These are phyloP conservation scores for Enteromius anoplus DNA, from an alignment of 2,797 vertebrate genomes.

Conservation along the genomic window DNA sequence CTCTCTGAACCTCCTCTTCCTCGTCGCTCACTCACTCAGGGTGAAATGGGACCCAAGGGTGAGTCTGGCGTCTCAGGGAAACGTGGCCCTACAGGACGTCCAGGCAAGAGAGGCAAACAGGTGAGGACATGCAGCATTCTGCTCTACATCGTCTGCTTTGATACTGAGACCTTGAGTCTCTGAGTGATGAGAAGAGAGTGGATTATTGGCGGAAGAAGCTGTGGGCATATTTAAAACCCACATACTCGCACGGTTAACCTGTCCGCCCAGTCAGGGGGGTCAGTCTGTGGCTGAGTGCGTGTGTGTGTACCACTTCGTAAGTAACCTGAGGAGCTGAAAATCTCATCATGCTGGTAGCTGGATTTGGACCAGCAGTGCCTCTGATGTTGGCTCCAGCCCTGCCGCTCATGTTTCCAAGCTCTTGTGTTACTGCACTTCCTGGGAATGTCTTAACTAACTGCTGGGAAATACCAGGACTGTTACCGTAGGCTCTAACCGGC, in stretches of 20 bases:
- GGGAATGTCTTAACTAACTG: constrained; percentile 35
- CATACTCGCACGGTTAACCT: background rate
- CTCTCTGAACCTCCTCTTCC: background rate
- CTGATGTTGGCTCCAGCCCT: constrained; percentile 19
- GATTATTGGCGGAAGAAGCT: constrained; percentile 26
- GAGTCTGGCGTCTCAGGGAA: constrained; percentile 45
- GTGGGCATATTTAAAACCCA: constrained; percentile 22
- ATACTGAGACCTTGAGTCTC: constrained; percentile 10
- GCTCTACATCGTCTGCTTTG: constrained; percentile 12
- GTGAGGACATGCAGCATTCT: constrained; percentile 23
- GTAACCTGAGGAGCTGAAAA: constrained; percentile 17
- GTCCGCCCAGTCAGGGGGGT: background rate
- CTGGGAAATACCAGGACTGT: constrained; percentile 32
- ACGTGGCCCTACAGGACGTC: constrained; percentile 53
- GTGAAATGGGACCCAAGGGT: constrained; percentile 55
- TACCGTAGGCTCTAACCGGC: background rate
- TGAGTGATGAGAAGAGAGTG: constrained; percentile 17
- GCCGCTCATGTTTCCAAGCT: constrained; percentile 37
- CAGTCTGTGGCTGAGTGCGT: background rate
- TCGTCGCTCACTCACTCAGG: constrained; percentile 36
- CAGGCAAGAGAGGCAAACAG: constrained; percentile 57
- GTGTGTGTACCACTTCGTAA: constrained; percentile 8
- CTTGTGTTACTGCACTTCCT: constrained; percentile 45
- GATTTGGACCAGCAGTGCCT: constrained; percentile 31
- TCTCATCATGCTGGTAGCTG: constrained; percentile 10